Evolutionary conservation across 2,888 invertebrate genomes (phyloP), one percentile per base, ranked within the genome.

Genomic region (Agrenia bidenticulata): DNA sequence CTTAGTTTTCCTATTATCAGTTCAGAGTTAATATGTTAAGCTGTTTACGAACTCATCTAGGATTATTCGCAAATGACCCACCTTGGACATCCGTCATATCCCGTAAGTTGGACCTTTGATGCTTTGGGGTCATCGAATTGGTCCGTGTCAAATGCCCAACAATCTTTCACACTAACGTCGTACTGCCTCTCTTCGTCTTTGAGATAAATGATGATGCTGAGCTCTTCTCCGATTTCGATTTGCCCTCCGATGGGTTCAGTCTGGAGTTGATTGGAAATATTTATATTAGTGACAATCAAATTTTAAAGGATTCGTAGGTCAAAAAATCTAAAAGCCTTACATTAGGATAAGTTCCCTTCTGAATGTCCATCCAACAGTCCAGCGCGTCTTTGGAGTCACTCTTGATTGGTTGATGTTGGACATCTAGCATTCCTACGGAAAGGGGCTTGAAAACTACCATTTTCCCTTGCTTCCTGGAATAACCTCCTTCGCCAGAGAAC

Each of bases 321-420:
- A n/a, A n/a, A n/a, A 61, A 13, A 24, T 51, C 7, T 21, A 51
- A 9, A n/a, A 19, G 21, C 5, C 81, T 82, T 78, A 87, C 87
- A 74, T 87, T 85, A 26, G 89, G 89, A 78, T 85, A 89, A 72
- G 83, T 82, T 77, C 89, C 89, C 73, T 83, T 83, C 76, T 87
- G 87, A 66, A 89, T 87, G 73, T 89, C 88, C 88, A 89, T 89
- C 88, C 88, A 89, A 79, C 88, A 88, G 75, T 88, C 86, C 0
- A 89, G 84, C 15, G 70, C 71, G 2, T 87, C 86, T 15, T 83
- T 84, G 0, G 85, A 83, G 2, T 51, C 15, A 51, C 51, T 61
- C 0, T 87, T 86, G 24, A 79, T 77, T 23, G 86, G 85, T 0
- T 88, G 87, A 0, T 86, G 85, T 1, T 88, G 84, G 0, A 87